A percentile compares a stretch with the other conserved stretches of the same genome.
Evolutionary conservation across 2,797 vertebrate species (phyloP).

Genomic region (Gadopsis bispinosus): DNA sequence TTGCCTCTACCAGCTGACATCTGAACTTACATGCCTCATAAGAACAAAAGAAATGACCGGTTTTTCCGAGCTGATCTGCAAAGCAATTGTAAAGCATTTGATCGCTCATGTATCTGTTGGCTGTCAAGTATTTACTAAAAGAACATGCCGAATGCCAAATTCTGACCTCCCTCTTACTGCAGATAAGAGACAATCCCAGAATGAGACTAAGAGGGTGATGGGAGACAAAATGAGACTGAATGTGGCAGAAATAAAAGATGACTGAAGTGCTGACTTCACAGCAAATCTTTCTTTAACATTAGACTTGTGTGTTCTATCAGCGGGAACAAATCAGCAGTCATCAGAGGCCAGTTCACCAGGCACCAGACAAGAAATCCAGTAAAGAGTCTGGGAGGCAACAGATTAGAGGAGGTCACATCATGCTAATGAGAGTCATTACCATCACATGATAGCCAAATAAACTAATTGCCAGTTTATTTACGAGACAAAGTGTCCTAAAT

Average conservation of each 20-base stretch:
- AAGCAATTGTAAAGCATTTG: constrained; percentile 50
- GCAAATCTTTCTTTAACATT: constrained; percentile 44
- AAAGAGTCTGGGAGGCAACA: constrained; percentile 73
- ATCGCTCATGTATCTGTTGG: constrained; percentile 49
- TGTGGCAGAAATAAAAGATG: constrained; percentile 28
- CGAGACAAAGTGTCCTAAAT: constrained; percentile 77
- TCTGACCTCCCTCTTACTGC: constrained; percentile 45
- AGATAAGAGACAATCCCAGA: constrained; percentile 63
- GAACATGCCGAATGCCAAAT: constrained; percentile 16
- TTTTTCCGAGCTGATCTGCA: constrained; percentile 47
- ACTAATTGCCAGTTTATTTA: constrained; percentile 86
- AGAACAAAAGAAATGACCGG: constrained; percentile 39
- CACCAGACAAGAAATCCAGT: constrained; percentile 56
- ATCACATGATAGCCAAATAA: constrained; percentile 85
- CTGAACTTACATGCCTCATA: constrained; percentile 38
- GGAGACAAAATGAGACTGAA: constrained; percentile 31
- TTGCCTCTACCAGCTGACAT: constrained; percentile 36
- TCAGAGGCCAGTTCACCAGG: constrained; percentile 64
- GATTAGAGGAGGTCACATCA: constrained; percentile 84
- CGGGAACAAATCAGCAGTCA: constrained; percentile 50
- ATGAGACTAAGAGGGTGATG: constrained; percentile 23
- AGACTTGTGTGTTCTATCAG: constrained; percentile 47
- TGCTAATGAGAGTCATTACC: constrained; percentile 85
- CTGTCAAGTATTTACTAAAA: constrained; percentile 54
- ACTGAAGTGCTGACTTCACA: constrained; percentile 61